Evolutionary conservation across 2,797 vertebrate genomes (phyloP).

Genomic region (Huso huso): DNA sequence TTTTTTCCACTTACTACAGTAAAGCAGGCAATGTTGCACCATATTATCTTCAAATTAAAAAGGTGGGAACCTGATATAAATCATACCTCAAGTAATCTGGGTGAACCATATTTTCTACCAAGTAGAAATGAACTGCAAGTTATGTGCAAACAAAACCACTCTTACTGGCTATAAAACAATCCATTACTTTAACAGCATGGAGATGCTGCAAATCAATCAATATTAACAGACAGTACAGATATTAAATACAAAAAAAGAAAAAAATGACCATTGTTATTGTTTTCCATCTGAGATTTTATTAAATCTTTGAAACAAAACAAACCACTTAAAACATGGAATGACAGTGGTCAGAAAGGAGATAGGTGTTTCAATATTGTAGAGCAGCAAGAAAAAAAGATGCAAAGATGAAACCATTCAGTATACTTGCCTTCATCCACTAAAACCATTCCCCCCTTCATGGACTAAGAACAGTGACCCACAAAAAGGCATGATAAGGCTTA

Average conservation of each 20-base stretch:
- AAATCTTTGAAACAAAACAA: slow-evolving; percentile 14
- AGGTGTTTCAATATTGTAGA: slow-evolving; percentile 7
- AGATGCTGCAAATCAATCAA: neutral
- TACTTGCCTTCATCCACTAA: neutral
- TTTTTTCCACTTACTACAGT: no score
- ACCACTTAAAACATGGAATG: slow-evolving; percentile 17
- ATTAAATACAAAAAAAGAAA: neutral
- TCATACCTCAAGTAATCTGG: no score
- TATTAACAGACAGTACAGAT: neutral
- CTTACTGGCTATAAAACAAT: neutral
- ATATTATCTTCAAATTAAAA: no score
- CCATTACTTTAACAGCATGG: neutral
- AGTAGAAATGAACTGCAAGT: no score
- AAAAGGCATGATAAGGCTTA: no score
- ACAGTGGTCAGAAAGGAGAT: slow-evolving; percentile 5
- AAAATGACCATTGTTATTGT: neutral
- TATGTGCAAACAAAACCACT: neutral
- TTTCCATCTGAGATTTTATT: slow-evolving; percentile 13
- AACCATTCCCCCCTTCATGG: no score
- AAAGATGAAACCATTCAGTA: neutral
- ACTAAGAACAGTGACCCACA: no score
- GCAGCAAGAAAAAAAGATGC: neutral
- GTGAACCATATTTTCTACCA: no score
- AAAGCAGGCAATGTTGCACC: no score
- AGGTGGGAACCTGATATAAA: no score